A percentile compares a stretch with the other conserved stretches of the same genome.
phyloP scores from a whole-genome alignment of 2,888 invertebrate genomes.

The Ectemnius lituratus region DNA sequence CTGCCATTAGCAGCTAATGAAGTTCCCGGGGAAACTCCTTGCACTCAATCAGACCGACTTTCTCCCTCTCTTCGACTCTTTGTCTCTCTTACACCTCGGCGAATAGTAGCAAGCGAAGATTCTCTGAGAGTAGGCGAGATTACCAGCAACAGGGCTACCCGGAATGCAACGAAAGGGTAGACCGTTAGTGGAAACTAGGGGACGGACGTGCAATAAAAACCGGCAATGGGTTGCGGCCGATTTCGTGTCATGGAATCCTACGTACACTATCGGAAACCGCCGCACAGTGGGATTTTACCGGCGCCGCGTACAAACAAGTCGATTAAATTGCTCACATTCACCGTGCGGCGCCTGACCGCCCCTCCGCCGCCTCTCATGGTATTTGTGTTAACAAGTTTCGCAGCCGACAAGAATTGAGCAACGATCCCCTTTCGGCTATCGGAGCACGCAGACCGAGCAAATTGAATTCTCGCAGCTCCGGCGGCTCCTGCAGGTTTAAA shows the following conservation, averaged over 20 bases:
- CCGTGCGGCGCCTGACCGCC: no score
- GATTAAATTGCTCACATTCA: constrained; percentile 38
- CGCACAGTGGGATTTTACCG: constrained; percentile 29
- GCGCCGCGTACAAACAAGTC: constrained; percentile 20
- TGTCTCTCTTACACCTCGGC: neutral
- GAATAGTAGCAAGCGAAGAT: no score
- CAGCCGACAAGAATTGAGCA: constrained; percentile 27
- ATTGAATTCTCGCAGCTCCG: constrained; percentile 34
- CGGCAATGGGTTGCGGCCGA: no score
- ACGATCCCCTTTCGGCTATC: constrained; percentile 33
- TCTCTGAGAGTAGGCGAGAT: no score
- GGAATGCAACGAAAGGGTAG: no score
- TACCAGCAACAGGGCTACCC: no score
- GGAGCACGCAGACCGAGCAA: constrained; percentile 7
- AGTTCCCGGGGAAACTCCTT: neutral
- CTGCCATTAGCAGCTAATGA: constrained; percentile 16
- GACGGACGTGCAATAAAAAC: no score
- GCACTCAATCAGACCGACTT: neutral
- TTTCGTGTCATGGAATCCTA: neutral
- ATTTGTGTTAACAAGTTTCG: constrained; percentile 33
- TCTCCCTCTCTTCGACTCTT: neutral
- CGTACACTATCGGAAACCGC: constrained; percentile 19
- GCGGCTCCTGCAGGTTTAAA: constrained; percentile 27
- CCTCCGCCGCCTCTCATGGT: neutral
- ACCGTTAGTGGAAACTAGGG: no score